Conservation (phyloP, 30 jellyfish, hydroid and myxozoan genomes). For the Aurelia coerulea region DNA sequence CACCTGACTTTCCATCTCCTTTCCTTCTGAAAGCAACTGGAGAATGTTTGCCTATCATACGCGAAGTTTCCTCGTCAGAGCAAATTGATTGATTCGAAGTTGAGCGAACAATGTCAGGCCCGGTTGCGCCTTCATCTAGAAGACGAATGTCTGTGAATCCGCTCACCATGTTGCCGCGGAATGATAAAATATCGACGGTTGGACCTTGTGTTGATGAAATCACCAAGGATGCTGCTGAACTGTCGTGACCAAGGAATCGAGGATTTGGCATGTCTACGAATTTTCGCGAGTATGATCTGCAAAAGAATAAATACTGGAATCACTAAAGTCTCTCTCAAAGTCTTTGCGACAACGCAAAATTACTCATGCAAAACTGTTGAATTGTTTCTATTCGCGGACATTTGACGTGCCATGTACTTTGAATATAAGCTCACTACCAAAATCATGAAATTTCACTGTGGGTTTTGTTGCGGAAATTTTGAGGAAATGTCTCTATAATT, state of each 20-base stretch:
- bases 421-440: too few relatives aligned
- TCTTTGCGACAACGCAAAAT: too few relatives aligned
- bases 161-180: conserved; percentile 82
- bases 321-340: too few relatives aligned
- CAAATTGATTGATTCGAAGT: conserved; percentile 88
- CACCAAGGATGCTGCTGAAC: conserved; percentile 71
- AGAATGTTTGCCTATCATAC: conserved; percentile 76
- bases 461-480: too few relatives aligned
- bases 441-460: too few relatives aligned
- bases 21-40: conserved; percentile 66
- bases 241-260: conserved; percentile 85
- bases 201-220: conserved; percentile 78
- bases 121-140: conserved; percentile 61
- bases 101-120: conserved; percentile 66
- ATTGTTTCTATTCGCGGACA: too few relatives aligned
- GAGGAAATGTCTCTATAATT: too few relatives aligned
- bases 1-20: conserved; percentile 58
- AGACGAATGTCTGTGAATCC: conserved; percentile 56
- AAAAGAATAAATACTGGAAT: not conserved
- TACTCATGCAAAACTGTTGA: too few relatives aligned
- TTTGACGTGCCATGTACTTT: too few relatives aligned
- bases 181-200: conserved; percentile 74
- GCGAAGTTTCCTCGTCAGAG: conserved; percentile 98
- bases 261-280: conserved; percentile 92
- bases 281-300: conserved; percentile 78